Base-by-base conservation (phyloP, 2,888 invertebrate species). In the Lymantria dispar region DNA sequence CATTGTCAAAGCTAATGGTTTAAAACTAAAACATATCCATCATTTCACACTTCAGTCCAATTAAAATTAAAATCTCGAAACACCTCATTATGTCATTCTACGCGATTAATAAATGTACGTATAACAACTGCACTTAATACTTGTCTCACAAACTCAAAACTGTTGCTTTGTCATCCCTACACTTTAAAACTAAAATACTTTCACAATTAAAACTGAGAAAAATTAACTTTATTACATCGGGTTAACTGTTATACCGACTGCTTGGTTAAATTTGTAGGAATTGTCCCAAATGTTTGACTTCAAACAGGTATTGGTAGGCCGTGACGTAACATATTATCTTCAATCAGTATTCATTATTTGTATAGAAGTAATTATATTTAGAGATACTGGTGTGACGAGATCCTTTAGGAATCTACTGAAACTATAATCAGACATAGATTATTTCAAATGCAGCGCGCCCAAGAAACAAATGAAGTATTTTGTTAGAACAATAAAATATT, bases 31-130 rank as follows among this genome's bases (percentile, higher is more conserved):
- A 58, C 55, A 58, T 60, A 55, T 61, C 59, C 54, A 58, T 58
- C 66, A 63, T 68, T 66, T 68, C 63, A 52, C 56, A 54, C 64
- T 64, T n/a, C 58, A 61, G 64, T 74, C 73, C 72, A 80, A 81
- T 80, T 77, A 77, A 72, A 79, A 73, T 64, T 70, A 67, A 72
- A 72, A 63, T 59, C 63, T 47, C 51, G 13, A 68, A 22, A 74
- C 78, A 80, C 78, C 79, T 77, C 85, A 82, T 87, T 80, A 82
- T 80, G 85, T 87, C 87, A 83, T 72, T 85, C 77, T 68, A 58
- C 86, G 76, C 82, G 74, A 81, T 84, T 82, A 82, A 87, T 86
- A 72, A 74, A 78, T 64, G 66, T 68, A 58, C 57, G 47, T 50
- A 52, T 65, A 57, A 69, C 71, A 70, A 72, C 72, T 70, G 70